Conservation (phyloP, 2,113 vertebrate species). For the Odontophorus gujanensis region DNA sequence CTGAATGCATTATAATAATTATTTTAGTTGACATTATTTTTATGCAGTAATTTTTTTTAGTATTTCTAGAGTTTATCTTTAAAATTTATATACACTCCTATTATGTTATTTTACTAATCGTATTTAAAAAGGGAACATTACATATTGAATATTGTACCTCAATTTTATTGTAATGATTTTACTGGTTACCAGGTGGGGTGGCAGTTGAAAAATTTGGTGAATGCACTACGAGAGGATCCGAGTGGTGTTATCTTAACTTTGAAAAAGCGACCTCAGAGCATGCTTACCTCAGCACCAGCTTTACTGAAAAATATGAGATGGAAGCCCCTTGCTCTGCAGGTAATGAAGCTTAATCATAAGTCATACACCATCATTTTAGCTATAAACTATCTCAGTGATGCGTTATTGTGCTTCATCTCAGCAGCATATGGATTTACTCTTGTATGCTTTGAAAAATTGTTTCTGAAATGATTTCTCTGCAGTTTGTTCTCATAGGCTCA, state of each 20-base stretch:
- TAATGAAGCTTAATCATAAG: conserved; percentile 91
- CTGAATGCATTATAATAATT: conserved; percentile 61
- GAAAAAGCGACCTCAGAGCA: conserved; percentile 99
- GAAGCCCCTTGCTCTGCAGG: conserved; percentile 99
- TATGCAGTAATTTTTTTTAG: conserved; percentile 50
- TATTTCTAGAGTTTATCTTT: conserved; percentile 71
- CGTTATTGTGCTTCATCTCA: conserved; percentile 86
- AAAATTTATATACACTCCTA: conserved; percentile 65
- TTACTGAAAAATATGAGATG: conserved; percentile 99
- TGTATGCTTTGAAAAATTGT: conserved; percentile 80
- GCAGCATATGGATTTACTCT: conserved; percentile 81
- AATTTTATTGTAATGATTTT: conserved; percentile 88
- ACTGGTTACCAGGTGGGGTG: conserved; percentile 93
- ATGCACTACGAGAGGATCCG: conserved; percentile 97
- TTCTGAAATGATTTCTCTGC: conserved; percentile 78
- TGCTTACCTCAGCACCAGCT: conserved; percentile 98
- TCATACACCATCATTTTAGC: conserved; percentile 88
- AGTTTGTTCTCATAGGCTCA: conserved; percentile 70
- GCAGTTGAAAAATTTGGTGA: conserved; percentile 99
- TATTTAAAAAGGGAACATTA: conserved; percentile 83
- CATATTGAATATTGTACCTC: conserved; percentile 83
- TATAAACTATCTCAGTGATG: conserved; percentile 82
- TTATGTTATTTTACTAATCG: conserved; percentile 77
- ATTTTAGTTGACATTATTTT: conserved; percentile 65
- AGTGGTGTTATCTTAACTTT: conserved; percentile 99